Evolutionary conservation across 2,113 vertebrate species (phyloP).

Genomic region (Cyanoramphus novaezelandiae): DNA sequence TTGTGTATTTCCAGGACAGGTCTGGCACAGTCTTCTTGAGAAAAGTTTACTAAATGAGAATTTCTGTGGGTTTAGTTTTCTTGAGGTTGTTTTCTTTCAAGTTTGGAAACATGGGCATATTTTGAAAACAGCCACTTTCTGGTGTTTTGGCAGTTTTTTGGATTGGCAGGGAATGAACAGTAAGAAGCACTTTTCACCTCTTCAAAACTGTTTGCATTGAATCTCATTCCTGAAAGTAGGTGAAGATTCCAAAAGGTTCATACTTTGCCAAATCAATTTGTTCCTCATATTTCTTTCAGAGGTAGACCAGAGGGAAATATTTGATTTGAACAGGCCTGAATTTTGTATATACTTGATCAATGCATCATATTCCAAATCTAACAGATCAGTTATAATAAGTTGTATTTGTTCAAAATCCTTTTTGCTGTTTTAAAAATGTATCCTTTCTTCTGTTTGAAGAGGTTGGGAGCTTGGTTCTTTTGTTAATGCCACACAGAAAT

Average conservation of each 20-base stretch:
- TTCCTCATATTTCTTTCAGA: not conserved
- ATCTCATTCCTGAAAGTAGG: not conserved
- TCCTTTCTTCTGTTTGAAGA: not conserved
- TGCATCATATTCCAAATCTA: not conserved
- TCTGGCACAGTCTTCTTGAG: not conserved
- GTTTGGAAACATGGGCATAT: not conserved
- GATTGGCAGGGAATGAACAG: not conserved
- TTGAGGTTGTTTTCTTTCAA: not conserved
- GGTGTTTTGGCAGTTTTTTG: not conserved
- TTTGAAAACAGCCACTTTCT: not conserved
- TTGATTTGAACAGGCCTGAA: not conserved
- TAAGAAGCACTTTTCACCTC: not conserved
- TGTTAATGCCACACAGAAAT: not conserved
- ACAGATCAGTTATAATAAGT: not conserved
- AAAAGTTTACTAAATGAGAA: not conserved
- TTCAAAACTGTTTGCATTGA: not conserved
- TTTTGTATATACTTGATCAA: not conserved
- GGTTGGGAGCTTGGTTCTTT: not conserved
- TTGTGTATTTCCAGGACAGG: not conserved
- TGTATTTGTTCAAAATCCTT: not conserved
- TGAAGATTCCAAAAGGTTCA: not conserved
- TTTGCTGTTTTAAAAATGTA: not conserved
- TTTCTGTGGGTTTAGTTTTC: not conserved
- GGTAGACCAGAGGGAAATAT: not conserved
- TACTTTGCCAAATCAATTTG: not conserved